phyloP scores from a whole-genome alignment of 1,140 invertebrate species.

The Diploscapter pachys region DNA sequence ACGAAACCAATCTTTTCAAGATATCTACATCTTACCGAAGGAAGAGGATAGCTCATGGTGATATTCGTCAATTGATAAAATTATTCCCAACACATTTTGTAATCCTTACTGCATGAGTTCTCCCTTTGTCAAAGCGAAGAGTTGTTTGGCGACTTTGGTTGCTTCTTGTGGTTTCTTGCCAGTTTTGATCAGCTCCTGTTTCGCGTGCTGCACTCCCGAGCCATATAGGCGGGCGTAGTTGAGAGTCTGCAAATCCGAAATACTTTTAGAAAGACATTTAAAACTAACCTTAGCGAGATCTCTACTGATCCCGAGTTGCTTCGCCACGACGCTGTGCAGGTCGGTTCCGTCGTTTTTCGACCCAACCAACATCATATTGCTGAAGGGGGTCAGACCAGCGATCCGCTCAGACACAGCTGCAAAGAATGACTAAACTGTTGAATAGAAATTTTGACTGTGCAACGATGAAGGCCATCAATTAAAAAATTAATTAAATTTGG shows the following conservation, averaged over 20 bases:
- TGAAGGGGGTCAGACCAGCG: slow-evolving; percentile 61
- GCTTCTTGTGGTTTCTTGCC: slow-evolving; percentile 81
- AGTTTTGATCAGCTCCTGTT: slow-evolving; percentile 82
- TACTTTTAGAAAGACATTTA: slow-evolving; percentile 3
- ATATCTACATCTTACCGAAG: too few relatives aligned
- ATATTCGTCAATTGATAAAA: too few relatives aligned
- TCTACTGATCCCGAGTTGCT: slow-evolving; percentile 79
- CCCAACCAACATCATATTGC: slow-evolving; percentile 68
- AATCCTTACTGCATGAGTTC: slow-evolving; percentile 1
- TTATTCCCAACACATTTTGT: too few relatives aligned
- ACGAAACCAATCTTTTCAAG: too few relatives aligned
- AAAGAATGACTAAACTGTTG: neutral
- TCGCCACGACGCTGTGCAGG: slow-evolving; percentile 90
- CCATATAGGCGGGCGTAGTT: slow-evolving; percentile 99
- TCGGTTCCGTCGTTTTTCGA: slow-evolving; percentile 86
- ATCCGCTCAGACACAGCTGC: slow-evolving; percentile 29
- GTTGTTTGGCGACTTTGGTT: slow-evolving; percentile 76
- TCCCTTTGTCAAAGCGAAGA: slow-evolving; percentile 85
- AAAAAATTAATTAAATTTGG: slow-evolving; percentile 2
- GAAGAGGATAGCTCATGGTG: too few relatives aligned
- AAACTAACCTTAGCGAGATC: slow-evolving; percentile 80
- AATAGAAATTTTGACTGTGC: neutral
- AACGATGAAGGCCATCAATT: neutral
- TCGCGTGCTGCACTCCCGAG: slow-evolving; percentile 87
- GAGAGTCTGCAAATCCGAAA: slow-evolving; percentile 63